Base-by-base conservation (phyloP, 2,888 invertebrate genomes). In the Aphodius sticticus region DNA sequence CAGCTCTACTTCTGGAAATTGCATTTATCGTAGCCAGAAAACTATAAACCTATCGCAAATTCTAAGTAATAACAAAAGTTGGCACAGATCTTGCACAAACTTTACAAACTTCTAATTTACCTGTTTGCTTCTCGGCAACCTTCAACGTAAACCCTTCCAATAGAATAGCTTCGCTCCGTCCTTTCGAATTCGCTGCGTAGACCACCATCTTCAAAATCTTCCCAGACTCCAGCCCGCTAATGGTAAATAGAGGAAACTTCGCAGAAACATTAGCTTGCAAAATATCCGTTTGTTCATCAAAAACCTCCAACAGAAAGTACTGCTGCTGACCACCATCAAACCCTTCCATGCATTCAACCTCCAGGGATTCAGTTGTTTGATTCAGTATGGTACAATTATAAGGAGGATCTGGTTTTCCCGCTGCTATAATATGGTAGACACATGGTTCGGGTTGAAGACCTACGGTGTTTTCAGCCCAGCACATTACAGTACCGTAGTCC, bases 181-280 rank as follows among this genome's bases (percentile, higher is more conserved):
- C 97, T 86, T 96, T 95, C 6, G 94, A 92, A 88, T 97, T 97
- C 80, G 93, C 93, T 0, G 97, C 95, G 88, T 95, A 97, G 82
- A 97, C 92, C 77, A 94, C 91, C 88, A 97, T 93, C 85, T 94
- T 94, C 83, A 97, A 92, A 15, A 94, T 92, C 85, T 94, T 94
- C 6, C 95, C 96, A 0, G 97, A 93, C 78, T 95, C 94, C 77
- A 97, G 91, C 6, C 94, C 94, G 83, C 93, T 93, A 0, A 96
- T 94, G 79, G 93, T 93, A 90, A 97, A 95, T 53, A 93, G 91
- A 0, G 96, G 95, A 84, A 92, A 92, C 82, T 92, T 92, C 69
- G 95, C 93, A 3, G 95, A 93, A 7, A 93, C 91, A 87, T 95
- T 95, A 9, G 93, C 92, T 84, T 94, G 91, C 16, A 94, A 89